A percentile compares a stretch with the other conserved stretches of the same genome.
Evolutionary conservation across 2,113 vertebrate genomes (phyloP).

Genomic region (Tragelaphus imberbis): DNA sequence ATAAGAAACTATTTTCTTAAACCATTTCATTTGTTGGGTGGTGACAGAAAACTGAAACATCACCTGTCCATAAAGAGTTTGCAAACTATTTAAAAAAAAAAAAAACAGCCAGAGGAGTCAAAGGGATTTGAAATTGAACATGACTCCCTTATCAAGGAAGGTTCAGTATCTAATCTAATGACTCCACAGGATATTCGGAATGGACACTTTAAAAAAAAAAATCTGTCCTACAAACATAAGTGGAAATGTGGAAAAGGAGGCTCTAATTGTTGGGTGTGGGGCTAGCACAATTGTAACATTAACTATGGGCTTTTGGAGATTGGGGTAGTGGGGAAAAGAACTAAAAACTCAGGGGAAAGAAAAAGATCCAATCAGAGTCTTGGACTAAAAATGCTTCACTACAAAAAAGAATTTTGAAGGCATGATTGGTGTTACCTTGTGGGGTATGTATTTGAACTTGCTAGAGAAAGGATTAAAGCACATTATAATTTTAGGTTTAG

Average conservation of each 20-base stretch:
- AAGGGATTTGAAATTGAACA: neutral
- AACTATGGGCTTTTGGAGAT: neutral
- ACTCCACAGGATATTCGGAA: neutral
- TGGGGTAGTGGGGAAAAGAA: neutral
- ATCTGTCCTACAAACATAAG: neutral
- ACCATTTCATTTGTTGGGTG: neutral
- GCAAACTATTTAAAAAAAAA: neutral
- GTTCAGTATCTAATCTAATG: neutral
- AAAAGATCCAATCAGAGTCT: neutral
- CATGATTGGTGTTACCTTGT: neutral
- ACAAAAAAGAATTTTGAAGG: neutral
- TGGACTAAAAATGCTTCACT: neutral
- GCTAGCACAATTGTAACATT: neutral
- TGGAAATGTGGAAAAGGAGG: neutral
- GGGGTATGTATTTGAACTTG: neutral
- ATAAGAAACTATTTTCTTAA: neutral
- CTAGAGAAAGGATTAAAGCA: slow-evolving; percentile 7
- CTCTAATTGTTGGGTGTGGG: neutral
- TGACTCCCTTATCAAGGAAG: neutral
- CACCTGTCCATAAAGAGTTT: neutral
- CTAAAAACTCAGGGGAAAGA: neutral
- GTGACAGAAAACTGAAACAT: neutral
- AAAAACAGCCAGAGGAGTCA: neutral
- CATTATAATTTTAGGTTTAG: slow-evolving; percentile 22
- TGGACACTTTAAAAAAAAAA: neutral